Conservation (phyloP, 2,113 vertebrate species). For the Anas platyrhynchos region DNA sequence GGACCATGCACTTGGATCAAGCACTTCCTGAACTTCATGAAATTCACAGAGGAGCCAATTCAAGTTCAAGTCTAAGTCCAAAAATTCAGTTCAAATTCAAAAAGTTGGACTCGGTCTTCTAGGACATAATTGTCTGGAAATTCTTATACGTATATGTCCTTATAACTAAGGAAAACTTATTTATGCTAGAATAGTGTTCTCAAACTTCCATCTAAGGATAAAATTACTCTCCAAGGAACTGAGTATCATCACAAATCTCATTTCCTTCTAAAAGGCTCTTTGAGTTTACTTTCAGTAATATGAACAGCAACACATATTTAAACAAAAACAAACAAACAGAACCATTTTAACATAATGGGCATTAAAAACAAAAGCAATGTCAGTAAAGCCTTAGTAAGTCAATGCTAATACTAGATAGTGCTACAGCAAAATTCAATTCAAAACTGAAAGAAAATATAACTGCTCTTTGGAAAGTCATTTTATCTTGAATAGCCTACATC, state of each 20-base stretch:
- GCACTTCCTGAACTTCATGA: background rate
- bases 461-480: background rate
- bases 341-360: background rate
- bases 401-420: background rate
- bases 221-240: background rate
- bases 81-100: background rate
- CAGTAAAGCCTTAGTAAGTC: background rate
- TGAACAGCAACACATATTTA: background rate
- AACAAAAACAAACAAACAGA: background rate
- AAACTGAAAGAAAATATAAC: background rate
- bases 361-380: background rate
- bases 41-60: background rate
- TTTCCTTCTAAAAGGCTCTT: background rate
- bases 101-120: background rate
- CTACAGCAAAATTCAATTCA: background rate
- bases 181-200: background rate
- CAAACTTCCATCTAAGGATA: background rate
- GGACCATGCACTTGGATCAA: background rate
- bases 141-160: background rate
- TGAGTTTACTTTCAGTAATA: background rate
- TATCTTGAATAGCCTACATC: background rate
- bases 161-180: background rate
- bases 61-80: background rate
- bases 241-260: background rate
- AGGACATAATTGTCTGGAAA: background rate